Percentiles rank a stretch among this genome's conserved stretches.
Evolutionary conservation across 1,140 invertebrate species (phyloP).

Genomic region (Bombus confusus): DNA sequence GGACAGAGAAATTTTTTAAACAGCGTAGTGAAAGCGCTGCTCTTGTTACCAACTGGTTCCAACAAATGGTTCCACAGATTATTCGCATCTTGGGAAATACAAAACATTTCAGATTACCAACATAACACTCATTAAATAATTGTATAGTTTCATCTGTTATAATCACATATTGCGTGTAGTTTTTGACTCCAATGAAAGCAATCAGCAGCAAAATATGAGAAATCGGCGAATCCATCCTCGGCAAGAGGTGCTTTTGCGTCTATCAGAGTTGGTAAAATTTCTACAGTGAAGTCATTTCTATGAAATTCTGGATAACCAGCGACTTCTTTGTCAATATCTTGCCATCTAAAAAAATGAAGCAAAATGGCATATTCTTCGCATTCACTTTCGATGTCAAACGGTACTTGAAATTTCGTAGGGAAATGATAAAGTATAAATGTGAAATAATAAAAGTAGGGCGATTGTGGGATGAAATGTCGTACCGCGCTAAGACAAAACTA

Average conservation of each 20-base stretch:
- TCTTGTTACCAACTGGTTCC: too few species aligned
- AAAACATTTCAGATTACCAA: constrained; percentile 75
- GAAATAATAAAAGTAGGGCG: too few species aligned
- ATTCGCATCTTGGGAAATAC: too few species aligned
- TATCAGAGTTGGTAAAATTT: constrained; percentile 83
- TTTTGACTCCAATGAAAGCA: constrained; percentile 89
- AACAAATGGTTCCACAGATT: too few species aligned
- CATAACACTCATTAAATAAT: constrained; percentile 28
- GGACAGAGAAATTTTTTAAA: too few species aligned
- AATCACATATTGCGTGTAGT: constrained; percentile 83
- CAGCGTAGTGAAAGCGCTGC: too few species aligned
- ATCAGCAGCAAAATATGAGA: constrained; percentile 85
- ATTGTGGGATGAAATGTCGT: too few species aligned
- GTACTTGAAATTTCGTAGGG: too few species aligned
- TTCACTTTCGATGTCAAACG: too few species aligned
- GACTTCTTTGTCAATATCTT: constrained; percentile 71
- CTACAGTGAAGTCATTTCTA: constrained; percentile 86
- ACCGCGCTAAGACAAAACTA: too few species aligned
- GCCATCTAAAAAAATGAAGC: constrained; percentile 65
- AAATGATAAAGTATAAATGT: too few species aligned
- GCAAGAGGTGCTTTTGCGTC: constrained; percentile 78
- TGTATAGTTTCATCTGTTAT: background rate
- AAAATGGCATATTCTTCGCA: too few species aligned
- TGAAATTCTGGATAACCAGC: constrained; percentile 81
- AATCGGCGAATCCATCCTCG: constrained; percentile 82